These are phyloP conservation scores for Scaptomyza montana DNA, from an alignment of 1,140 invertebrate species.

Conservation along the genomic window DNA sequence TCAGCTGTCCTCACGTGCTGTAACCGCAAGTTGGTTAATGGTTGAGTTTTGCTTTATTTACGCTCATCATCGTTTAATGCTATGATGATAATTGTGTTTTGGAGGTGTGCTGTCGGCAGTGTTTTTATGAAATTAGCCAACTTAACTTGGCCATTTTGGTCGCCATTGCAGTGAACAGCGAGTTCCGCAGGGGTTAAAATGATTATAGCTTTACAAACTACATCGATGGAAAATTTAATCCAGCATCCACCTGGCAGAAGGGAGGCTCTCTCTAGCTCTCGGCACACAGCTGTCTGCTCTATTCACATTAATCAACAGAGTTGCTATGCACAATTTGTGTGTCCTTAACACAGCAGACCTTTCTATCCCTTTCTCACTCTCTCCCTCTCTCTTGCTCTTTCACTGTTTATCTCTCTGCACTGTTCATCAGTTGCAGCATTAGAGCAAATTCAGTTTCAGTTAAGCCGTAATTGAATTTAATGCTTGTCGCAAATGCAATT, in stretches of 20 bases:
- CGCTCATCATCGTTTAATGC: background rate
- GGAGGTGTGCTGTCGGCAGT: conserved; percentile 17
- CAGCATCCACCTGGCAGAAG: conserved; percentile 1
- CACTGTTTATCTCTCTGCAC: background rate
- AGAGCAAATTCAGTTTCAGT: conserved; percentile 17
- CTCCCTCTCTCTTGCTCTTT: background rate
- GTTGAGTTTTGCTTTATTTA: conserved; percentile 1
- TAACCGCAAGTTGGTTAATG: conserved; percentile 18
- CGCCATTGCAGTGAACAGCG: conserved; percentile 23
- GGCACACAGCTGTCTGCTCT: background rate
- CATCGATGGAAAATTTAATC: background rate
- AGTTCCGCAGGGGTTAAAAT: conserved; percentile 1
- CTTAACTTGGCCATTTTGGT: conserved; percentile 42
- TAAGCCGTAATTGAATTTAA: conserved; percentile 34
- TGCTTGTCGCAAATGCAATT: conserved; percentile 32
- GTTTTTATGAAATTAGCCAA: conserved; percentile 51
- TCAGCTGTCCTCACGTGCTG: conserved; percentile 19
- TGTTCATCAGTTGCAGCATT: background rate
- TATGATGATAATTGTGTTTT: conserved; percentile 10
- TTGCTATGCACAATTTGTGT: background rate
- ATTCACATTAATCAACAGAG: background rate
- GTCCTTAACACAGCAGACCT: background rate
- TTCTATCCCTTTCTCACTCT: background rate
- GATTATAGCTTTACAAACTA: background rate
- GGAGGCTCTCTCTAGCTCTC: background rate